Base-by-base conservation (phyloP, 2,888 invertebrate genomes). In the Petrolisthes cinctipes region DNA sequence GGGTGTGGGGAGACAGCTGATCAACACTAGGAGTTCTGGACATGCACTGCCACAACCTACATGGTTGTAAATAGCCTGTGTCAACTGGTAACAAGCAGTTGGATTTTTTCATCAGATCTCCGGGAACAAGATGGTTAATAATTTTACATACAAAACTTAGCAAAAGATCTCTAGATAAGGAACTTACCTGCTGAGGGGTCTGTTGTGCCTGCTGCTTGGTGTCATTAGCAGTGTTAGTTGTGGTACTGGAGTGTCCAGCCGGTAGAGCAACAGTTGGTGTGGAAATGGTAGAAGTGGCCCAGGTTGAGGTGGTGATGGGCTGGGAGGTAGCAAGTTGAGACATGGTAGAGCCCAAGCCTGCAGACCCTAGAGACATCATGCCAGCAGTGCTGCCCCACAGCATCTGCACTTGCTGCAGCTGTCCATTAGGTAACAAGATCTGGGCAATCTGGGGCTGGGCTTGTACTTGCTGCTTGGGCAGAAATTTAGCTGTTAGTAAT, bases 341-440 rank as follows among this genome's bases (percentile, higher is more conserved):
- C 86, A 90, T 87, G 76, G 82, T 61, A 7, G 80, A 53, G 17
- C 86, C 86, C 7, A 78, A 20, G 56, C 71, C 66, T n/a, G 82
- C 83, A 57, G 86, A 61, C 11, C 85, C 89, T 5, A 90, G 68
- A 14, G 90, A 90, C 82, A 90, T 88, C 83, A 90, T 85, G 56
- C 86, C 86, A 4, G 83, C 61, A 1, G 83, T 80, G 53, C 87
- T 86, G 54, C 90, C 90, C 81, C 89, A 85, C n/a, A 91, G 73
- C 86, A 97, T 95, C 93, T 97, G 97, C 68, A 98, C 96, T 92
- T 97, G 97, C 91, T 97, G 97, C 86, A 97, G 95, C 92, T 97
- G 97, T 0, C 97, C 97, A 83, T 95, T 96, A 0, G 97, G 97
- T 5, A 97, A 97, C n/a, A 97, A 94, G 61, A 97, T 96, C 92